Percentiles rank a stretch among this genome's conserved stretches.
Conservation (phyloP, 2,888 invertebrate genomes). For the Oscheius sp. region DNA sequence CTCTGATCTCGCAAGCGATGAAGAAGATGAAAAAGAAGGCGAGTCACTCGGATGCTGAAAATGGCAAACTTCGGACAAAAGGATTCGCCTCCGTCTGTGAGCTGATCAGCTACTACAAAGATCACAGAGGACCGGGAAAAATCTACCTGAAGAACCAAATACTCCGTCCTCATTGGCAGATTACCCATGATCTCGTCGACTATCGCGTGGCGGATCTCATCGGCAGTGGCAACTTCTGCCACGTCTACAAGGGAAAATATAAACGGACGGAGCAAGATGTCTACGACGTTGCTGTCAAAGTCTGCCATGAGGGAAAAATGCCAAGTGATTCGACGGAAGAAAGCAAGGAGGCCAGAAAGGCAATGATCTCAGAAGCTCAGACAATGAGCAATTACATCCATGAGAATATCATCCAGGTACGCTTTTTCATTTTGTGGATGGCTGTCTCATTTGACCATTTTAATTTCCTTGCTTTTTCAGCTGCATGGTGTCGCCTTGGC, state of each 20-base stretch:
- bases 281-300: slow-evolving; percentile 39
- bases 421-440: neutral
- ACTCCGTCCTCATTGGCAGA: slow-evolving; percentile 51
- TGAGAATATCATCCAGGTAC: slow-evolving; percentile 46
- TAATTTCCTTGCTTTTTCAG: no score
- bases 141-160: slow-evolving; percentile 35
- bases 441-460: no score
- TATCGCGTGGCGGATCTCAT: slow-evolving; percentile 44
- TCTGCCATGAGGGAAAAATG: neutral
- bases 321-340: slow-evolving; percentile 4
- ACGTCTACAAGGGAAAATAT: slow-evolving; percentile 46
- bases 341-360: slow-evolving; percentile 41
- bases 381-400: slow-evolving; percentile 55
- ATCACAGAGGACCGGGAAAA: neutral
- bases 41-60: no score
- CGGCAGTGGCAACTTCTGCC: slow-evolving; percentile 49
- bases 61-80: neutral
- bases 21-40: neutral
- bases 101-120: slow-evolving; percentile 52
- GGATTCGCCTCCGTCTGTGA: slow-evolving; percentile 43
- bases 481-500: slow-evolving; percentile 97
- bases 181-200: slow-evolving; percentile 50
- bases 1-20: neutral
- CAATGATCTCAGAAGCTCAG: slow-evolving; percentile 60
- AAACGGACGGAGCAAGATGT: slow-evolving; percentile 31